A percentile compares a stretch with the other conserved stretches of the same genome.
Evolutionary conservation across 2,797 vertebrate species (phyloP).

Genomic region (Cheirogaleus major): DNA sequence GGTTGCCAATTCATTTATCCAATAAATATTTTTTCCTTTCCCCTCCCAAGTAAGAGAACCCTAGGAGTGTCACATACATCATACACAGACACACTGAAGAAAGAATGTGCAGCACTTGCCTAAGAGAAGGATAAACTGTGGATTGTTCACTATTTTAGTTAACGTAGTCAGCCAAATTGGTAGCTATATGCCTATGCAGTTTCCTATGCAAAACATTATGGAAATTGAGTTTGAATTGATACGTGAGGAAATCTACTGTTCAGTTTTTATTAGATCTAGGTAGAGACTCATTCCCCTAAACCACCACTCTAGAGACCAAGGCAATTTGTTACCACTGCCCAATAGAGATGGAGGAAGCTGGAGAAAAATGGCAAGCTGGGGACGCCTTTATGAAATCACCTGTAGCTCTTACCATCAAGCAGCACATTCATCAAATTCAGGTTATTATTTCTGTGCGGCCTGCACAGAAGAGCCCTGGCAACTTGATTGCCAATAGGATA

Average conservation of each 20-base stretch:
- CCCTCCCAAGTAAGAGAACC: background rate
- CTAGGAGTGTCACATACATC: background rate
- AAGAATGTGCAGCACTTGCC: background rate
- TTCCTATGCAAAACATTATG: background rate
- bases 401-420: background rate
- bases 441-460: background rate
- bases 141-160: background rate
- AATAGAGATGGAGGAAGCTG: background rate
- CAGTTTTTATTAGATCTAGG: background rate
- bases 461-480: background rate
- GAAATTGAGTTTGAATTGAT: background rate
- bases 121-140: background rate
- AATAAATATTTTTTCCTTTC: background rate
- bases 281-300: background rate
- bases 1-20: background rate
- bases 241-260: background rate
- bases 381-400: background rate
- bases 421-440: background rate
- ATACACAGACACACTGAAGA: background rate
- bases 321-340: background rate
- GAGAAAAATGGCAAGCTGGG: background rate
- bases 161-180: background rate
- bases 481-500: background rate
- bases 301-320: background rate
- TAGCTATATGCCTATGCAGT: background rate